Conservation (phyloP, 2,888 invertebrate genomes). For the Petrolisthes cinctipes region DNA sequence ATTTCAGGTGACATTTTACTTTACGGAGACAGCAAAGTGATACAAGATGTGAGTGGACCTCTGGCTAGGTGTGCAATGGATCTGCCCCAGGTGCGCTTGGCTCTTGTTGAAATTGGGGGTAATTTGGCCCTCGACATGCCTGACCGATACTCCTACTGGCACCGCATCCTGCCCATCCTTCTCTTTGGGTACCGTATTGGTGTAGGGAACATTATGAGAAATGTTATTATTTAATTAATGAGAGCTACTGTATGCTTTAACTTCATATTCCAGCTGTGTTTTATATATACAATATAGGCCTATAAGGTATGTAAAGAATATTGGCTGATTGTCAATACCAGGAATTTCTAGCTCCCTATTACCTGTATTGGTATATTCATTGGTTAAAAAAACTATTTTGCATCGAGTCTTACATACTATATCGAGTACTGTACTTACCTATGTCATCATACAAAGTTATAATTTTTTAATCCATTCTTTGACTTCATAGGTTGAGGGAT, state of each 20-base stretch:
- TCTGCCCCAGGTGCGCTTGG: conserved; percentile 76
- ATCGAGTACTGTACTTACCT: too few relatives aligned
- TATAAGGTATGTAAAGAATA: too few relatives aligned
- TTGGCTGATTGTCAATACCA: too few relatives aligned
- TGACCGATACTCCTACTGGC: conserved; percentile 91
- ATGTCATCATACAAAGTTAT: too few relatives aligned
- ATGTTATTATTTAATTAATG: background rate
- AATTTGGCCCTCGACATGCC: conserved; percentile 82
- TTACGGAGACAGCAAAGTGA: conserved; percentile 40
- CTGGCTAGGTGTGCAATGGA: conserved; percentile 54
- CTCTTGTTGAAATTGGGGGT: conserved; percentile 83
- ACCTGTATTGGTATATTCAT: too few relatives aligned
- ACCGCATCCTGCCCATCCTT: conserved; percentile 85
- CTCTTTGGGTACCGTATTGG: conserved; percentile 79
- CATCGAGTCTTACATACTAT: too few relatives aligned
- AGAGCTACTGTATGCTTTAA: background rate
- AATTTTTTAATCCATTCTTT: too few relatives aligned
- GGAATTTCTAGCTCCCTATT: too few relatives aligned
- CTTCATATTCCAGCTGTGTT: background rate
- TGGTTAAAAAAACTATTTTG: too few relatives aligned
- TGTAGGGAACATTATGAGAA: too few relatives aligned
- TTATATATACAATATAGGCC: background rate
- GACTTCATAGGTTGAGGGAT: conserved; percentile 78
- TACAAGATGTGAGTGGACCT: conserved; percentile 43
- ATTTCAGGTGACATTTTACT: conserved; percentile 49